Evolutionary conservation across 1,140 invertebrate genomes (phyloP), one percentile per base, ranked within the genome.

Genomic region (Nixonia krombeini): DNA sequence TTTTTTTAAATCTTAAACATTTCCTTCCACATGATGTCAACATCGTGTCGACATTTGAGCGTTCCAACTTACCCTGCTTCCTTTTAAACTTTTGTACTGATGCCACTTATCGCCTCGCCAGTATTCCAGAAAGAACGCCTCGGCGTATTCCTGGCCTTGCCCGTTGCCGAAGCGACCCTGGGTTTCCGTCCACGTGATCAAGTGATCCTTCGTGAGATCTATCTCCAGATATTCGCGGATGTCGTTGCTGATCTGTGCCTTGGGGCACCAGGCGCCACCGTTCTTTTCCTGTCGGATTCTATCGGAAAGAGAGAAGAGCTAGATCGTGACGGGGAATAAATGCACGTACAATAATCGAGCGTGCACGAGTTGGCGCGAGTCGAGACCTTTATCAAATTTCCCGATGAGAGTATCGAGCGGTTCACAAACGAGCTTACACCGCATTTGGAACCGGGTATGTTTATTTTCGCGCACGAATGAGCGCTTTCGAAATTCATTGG

Each of bases 131-230:
- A 91, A 87, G 80, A 95, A 97, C 16, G 89, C 87, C 73, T 96
- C 93, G 0, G 93, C 91, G 75, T 91, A 98, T 78, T 98, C 96
- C 33, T 92, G 90, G 9, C 96, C 96, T 57, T 94, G 91, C n/a
- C 95, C 95, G 79, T 97, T 97, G 0, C 94, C 96, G 78, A 96
- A 97, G 23, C 96, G 88, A 4, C 96, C 96, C 74, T 98, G 96
- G 0, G 94, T 95, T 73, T 95, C 94, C 0, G 96, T 93, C 81
- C 89, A 91, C 0, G 93, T 95, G 65, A 97, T 90, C 62, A 96
- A 86, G 74, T 94, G 92, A 64, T 94, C 88, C 40, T 86, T 86
- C 3, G 87, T 87, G 7, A 98, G 85, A 75, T 97, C 92, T 26
- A 98, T 90, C 80, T 98, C 93, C 29, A 98, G 85, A 78, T 91